Evolutionary conservation across 2,888 invertebrate genomes (phyloP).

Genomic region (Tetragonula carbonaria): DNA sequence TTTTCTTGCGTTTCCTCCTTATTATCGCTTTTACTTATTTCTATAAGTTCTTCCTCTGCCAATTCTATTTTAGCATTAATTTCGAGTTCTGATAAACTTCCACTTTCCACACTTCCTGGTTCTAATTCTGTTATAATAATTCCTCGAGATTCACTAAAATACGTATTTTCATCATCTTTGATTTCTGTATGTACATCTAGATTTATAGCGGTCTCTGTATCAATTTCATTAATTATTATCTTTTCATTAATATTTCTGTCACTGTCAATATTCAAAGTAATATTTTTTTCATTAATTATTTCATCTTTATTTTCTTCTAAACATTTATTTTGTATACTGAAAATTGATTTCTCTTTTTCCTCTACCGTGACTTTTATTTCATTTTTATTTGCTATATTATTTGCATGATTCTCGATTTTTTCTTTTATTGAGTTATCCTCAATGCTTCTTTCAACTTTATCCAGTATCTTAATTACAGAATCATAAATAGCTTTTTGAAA

Average conservation of each 20-base stretch:
- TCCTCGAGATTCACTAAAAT: conserved; percentile 27
- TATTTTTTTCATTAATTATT: not conserved
- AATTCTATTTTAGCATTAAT: conserved; percentile 69
- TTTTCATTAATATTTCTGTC: conserved; percentile 21
- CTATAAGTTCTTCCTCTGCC: conserved; percentile 50
- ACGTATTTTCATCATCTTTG: conserved; percentile 42
- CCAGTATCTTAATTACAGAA: conserved; percentile 61
- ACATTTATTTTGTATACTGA: conserved; percentile 15
- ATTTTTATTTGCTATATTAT: conserved; percentile 41
- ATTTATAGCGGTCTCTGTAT: conserved; percentile 24
- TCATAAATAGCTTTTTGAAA: conserved; percentile 57
- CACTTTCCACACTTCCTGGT: conserved; percentile 52
- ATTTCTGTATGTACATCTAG: conserved; percentile 34
- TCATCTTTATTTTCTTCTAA: not conserved
- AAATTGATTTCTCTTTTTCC: conserved; percentile 30
- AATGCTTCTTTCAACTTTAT: conserved; percentile 59
- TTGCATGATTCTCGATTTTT: conserved; percentile 21
- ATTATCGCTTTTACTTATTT: not conserved
- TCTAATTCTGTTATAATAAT: conserved; percentile 65
- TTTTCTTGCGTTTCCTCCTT: conserved; percentile 6
- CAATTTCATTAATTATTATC: conserved; percentile 3
- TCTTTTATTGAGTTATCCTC: conserved; percentile 43
- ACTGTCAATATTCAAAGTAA: conserved; percentile 5
- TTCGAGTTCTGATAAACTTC: conserved; percentile 67
- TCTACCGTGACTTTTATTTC: conserved; percentile 11